Percentiles rank a stretch among this genome's conserved stretches.
Evolutionary conservation across 2,888 invertebrate genomes (phyloP).

Genomic region (Eupithecia inturbata): DNA sequence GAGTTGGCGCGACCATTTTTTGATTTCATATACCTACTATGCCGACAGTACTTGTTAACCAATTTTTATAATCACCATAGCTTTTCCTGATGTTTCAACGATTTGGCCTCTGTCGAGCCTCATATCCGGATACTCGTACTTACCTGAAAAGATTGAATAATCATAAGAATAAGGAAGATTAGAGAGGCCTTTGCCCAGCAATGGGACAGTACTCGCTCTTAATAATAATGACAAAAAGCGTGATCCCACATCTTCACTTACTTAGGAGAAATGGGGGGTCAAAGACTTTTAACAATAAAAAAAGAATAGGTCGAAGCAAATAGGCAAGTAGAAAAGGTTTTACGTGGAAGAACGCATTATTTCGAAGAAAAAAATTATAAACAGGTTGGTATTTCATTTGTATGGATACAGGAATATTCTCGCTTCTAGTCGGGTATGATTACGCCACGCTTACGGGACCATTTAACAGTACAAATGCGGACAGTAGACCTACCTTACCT

Average conservation of each 20-base stretch:
- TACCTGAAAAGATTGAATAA: conserved; percentile 57
- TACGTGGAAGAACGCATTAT: not conserved
- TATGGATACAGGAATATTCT: no score
- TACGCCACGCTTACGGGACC: no score
- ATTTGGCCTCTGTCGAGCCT: not conserved
- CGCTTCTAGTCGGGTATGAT: no score
- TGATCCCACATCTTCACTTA: not conserved
- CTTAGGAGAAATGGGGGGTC: not conserved
- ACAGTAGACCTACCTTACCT: no score
- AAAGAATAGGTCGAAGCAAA: not conserved
- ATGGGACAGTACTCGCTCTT: not conserved
- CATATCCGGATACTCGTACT: conserved; percentile 46
- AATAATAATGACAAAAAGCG: not conserved
- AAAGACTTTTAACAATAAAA: not conserved
- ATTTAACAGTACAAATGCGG: no score
- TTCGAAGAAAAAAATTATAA: no score
- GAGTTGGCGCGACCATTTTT: no score
- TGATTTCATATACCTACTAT: no score
- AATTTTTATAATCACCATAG: conserved; percentile 1
- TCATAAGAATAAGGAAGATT: not conserved
- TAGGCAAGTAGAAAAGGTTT: not conserved
- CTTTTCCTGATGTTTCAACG: not conserved
- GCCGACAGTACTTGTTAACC: no score
- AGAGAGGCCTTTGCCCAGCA: not conserved
- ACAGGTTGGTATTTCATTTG: no score